Conservation (phyloP, 2,113 vertebrate species). For the Dinomys branickii region DNA sequence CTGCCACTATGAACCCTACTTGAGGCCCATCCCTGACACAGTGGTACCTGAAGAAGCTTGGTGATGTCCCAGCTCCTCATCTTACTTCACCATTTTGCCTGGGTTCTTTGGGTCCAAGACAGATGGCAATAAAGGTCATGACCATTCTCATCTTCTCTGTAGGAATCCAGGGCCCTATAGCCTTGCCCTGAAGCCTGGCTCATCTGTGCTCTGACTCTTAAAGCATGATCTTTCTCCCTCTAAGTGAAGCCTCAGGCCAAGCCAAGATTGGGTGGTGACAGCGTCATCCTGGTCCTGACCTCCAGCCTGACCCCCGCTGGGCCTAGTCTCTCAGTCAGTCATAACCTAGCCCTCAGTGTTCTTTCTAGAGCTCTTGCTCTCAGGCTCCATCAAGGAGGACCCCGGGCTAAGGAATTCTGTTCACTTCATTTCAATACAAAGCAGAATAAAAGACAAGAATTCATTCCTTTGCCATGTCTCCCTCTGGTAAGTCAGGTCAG, state of each 20-base stretch:
- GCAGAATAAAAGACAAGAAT: neutral
- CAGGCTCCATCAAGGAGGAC: neutral
- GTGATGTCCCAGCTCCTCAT: neutral
- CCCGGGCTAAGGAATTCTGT: rapidly evolving
- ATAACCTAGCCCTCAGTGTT: rapidly evolving
- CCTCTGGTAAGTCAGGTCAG: neutral
- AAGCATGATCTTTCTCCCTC: rapidly evolving
- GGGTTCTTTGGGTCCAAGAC: neutral
- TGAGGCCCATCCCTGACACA: rapidly evolving
- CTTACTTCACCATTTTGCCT: neutral
- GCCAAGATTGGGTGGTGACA: neutral
- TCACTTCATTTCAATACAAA: neutral
- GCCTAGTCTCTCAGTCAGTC: neutral
- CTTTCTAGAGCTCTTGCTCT: rapidly evolving
- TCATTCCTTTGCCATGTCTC: neutral
- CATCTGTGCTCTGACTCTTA: neutral
- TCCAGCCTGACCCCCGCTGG: neutral
- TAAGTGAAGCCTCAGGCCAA: neutral
- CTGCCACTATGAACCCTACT: rapidly evolving
- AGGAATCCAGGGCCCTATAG: rapidly evolving
- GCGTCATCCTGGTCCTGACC: neutral
- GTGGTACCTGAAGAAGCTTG: neutral
- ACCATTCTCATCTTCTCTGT: neutral
- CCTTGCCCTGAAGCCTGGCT: neutral
- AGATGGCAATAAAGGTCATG: neutral